Evolutionary conservation across 92 coral and sea anemone species (phyloP).

Genomic region (Galaxea fascicularis): DNA sequence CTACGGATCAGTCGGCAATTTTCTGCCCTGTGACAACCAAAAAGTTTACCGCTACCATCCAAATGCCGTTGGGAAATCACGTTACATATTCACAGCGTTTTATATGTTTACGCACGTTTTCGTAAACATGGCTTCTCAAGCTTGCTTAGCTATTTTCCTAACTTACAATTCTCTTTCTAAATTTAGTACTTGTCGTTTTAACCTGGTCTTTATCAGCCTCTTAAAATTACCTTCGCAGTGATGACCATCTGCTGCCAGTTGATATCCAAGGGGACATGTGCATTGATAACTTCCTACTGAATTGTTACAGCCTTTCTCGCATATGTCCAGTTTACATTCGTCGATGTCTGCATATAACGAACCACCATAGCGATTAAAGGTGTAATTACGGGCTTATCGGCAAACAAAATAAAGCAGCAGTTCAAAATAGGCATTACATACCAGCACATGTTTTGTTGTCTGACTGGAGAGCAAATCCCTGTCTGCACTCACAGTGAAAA

Average conservation of each 20-base stretch:
- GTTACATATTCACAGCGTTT: too few species aligned
- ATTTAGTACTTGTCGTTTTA: neutral
- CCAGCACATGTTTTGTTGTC: slow-evolving; percentile 87
- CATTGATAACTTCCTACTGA: slow-evolving; percentile 82
- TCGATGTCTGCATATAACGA: slow-evolving; percentile 70
- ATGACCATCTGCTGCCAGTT: slow-evolving; percentile 79
- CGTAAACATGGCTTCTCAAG: too few species aligned
- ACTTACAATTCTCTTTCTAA: neutral
- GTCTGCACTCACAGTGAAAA: slow-evolving; percentile 84
- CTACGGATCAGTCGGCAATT: too few species aligned
- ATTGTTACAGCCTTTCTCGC: slow-evolving; percentile 84
- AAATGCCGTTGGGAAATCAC: too few species aligned
- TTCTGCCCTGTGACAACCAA: too few species aligned
- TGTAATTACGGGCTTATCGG: neutral
- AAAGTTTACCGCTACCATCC: too few species aligned
- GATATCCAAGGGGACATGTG: slow-evolving; percentile 82
- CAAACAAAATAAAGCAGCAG: neutral
- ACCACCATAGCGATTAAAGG: neutral
- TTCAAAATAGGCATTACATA: slow-evolving; percentile 26
- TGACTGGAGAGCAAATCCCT: slow-evolving; percentile 79
- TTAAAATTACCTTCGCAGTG: slow-evolving; percentile 80
- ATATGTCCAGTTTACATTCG: slow-evolving; percentile 77
- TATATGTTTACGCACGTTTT: too few species aligned
- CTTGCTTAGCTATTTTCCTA: too few species aligned
- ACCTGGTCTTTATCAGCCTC: neutral